Evolutionary conservation across 1,140 invertebrate species (phyloP).

Genomic region (Cydia strobilella): DNA sequence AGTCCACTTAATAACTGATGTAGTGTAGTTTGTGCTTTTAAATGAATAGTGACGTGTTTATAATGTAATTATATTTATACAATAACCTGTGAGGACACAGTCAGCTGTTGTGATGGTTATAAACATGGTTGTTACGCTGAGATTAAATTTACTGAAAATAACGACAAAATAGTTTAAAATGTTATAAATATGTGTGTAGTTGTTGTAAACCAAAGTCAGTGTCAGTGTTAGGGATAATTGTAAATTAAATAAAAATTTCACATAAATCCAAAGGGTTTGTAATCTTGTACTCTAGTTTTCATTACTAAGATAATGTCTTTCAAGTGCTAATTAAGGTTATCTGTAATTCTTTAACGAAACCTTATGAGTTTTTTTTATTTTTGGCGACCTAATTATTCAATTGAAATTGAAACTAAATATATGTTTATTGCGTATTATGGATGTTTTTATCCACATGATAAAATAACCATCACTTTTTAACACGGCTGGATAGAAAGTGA

Average conservation of each 20-base stretch:
- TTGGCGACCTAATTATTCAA: too few relatives aligned
- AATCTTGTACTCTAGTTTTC: background rate
- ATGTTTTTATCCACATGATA: too few relatives aligned
- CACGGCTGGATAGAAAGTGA: too few relatives aligned
- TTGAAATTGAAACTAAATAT: too few relatives aligned
- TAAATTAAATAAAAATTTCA: background rate
- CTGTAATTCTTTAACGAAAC: too few relatives aligned
- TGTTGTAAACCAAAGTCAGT: background rate
- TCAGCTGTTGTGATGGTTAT: too few relatives aligned
- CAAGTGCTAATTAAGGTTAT: too few relatives aligned
- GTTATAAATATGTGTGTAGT: background rate
- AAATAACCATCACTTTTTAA: too few relatives aligned
- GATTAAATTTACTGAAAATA: background rate
- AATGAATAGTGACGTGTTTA: constrained; percentile 7
- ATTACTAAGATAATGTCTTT: too few relatives aligned
- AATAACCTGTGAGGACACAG: too few relatives aligned
- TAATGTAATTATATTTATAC: background rate
- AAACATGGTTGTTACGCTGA: background rate
- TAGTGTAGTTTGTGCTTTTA: background rate
- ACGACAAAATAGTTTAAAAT: background rate
- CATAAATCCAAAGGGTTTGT: constrained; percentile 3
- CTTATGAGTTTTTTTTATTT: too few relatives aligned
- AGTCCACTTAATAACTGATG: background rate
- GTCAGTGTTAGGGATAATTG: background rate
- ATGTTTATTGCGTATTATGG: too few relatives aligned